These are phyloP conservation scores for Meandrina meandrites DNA, from an alignment of 92 coral and sea anemone species.

Conservation along the genomic window DNA sequence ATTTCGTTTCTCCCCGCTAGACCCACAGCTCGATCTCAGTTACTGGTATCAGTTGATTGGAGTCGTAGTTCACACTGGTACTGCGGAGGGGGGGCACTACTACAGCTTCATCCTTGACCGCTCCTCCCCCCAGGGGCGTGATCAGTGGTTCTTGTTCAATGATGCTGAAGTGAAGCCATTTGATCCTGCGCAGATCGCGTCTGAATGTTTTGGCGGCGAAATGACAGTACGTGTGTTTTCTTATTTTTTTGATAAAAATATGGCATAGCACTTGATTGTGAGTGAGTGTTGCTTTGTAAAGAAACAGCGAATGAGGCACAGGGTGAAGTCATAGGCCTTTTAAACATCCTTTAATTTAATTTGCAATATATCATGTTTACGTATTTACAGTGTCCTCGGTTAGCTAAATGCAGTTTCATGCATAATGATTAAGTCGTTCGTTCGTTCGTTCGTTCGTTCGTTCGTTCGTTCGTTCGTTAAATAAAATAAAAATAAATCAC, in stretches of 20 bases:
- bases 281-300: neutral
- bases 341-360: no score
- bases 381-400: neutral
- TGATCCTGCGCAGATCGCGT: slow-evolving; percentile 98
- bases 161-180: slow-evolving; percentile 99
- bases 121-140: slow-evolving; percentile 71
- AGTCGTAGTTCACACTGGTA: slow-evolving; percentile 98
- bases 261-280: neutral
- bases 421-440: no score
- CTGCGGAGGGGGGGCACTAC: slow-evolving; percentile 99
- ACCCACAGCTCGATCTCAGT: slow-evolving; percentile 86
- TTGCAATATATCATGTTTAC: no score
- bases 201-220: slow-evolving; percentile 99
- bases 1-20: slow-evolving; percentile 33
- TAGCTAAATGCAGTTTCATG: neutral
- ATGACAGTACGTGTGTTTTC: slow-evolving; percentile 75
- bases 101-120: slow-evolving; percentile 96
- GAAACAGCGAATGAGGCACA: no score
- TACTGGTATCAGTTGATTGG: slow-evolving; percentile 97
- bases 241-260: neutral
- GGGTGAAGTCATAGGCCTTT: no score
- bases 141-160: slow-evolving; percentile 97
- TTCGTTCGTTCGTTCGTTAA: no score
- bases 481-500: no score
- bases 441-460: no score